These are phyloP conservation scores for Chiloscyllium plagiosum DNA, from an alignment of 2,113 vertebrate genomes.

Conservation along the genomic window DNA sequence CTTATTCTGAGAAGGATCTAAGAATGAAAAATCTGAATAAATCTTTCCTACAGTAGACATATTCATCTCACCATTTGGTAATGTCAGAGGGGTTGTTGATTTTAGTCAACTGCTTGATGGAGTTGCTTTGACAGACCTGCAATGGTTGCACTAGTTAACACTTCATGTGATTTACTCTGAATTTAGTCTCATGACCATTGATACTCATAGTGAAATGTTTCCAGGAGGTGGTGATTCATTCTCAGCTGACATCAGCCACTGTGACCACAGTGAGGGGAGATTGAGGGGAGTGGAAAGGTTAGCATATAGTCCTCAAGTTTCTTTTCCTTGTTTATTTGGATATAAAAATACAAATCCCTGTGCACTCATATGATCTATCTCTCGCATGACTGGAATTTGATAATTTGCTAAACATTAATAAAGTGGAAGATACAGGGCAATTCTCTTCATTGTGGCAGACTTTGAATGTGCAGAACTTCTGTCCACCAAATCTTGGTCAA, in stretches of 20 bases:
- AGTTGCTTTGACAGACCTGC: not conserved
- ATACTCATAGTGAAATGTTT: not conserved
- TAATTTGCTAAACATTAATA: not conserved
- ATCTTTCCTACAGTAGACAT: not conserved
- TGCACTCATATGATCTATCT: not conserved
- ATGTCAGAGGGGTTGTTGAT: not conserved
- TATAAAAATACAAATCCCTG: not conserved
- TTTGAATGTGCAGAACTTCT: not conserved
- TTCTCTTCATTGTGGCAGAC: not conserved
- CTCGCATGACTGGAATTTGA: not conserved
- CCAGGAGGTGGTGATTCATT: not conserved
- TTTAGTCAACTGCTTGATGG: not conserved
- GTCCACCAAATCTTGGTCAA: not conserved
- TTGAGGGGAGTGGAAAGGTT: not conserved
- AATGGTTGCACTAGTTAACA: not conserved
- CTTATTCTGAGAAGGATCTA: slow-evolving; percentile 1
- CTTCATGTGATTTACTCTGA: not conserved
- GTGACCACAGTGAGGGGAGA: not conserved
- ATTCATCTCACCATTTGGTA: not conserved
- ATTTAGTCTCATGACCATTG: not conserved
- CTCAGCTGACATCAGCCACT: not conserved
- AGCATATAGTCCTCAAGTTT: not conserved
- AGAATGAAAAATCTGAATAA: not conserved
- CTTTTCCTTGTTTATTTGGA: not conserved
- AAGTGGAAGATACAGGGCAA: not conserved